Base-by-base conservation (phyloP, 1,140 invertebrate species). In the Mya arenaria region DNA sequence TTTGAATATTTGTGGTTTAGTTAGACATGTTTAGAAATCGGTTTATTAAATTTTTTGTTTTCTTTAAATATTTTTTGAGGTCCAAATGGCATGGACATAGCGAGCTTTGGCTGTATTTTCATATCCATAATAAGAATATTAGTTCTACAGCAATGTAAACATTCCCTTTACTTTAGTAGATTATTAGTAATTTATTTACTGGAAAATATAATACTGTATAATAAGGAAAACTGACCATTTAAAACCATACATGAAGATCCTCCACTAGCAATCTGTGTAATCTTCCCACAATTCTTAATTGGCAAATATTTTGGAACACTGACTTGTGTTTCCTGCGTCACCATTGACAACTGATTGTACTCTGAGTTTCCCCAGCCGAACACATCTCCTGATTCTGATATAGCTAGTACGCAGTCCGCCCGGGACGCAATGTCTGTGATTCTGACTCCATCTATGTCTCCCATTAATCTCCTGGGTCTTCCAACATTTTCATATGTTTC, bases 331-430 rank as follows among this genome's bases (percentile, higher is more conserved):
- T 89, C 69, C n/a, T 90, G 75, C 23, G 90, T 88, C 10, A 90
- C 88, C 83, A 89, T 75, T 79, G 89, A 88, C 39, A 99, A 93
- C 91, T 99, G 98, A 2, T 95, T 95, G 90, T 99, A 99, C 93
- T 99, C 98, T 0, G 96, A 96, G 91, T 98, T 99, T 28, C 98
- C 98, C 98, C 98, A 99, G 0, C 98, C 98, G 94, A 99, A 99
- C 1, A 99, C 94, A 88, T 98, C 96, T 25, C 98, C 98, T 90
- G 96, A 95, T 86, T 98, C 97, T 97, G 91, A 98, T 28, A 99
- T 92, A 32, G 98, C 98, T 62, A 99, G 91, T 36, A 97, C 96
- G 94, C 96, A 98, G 92, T 99, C 98, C 8, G 95, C 96, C 56
- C 95, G 93, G 66, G 95, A 96, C 0, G 96, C 94, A 0, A 99